These are phyloP conservation scores for Acanthaster planci DNA, from an alignment of 35 echinoderm and acorn worm genomes.

Conservation along the genomic window DNA sequence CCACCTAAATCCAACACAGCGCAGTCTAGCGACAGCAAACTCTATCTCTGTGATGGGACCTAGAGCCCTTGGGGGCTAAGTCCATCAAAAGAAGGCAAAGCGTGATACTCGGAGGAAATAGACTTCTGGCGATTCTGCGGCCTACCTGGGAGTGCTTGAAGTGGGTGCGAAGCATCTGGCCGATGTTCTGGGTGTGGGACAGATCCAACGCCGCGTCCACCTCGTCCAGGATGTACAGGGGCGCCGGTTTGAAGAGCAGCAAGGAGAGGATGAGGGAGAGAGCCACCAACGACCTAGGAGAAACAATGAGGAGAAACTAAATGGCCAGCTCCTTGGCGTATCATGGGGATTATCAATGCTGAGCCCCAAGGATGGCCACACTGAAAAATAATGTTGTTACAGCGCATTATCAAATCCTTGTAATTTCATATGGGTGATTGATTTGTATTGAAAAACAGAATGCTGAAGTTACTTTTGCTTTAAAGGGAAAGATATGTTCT, in stretches of 20 bases:
- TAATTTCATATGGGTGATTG: too few relatives aligned
- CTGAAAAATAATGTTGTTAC: not conserved
- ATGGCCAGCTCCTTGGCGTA: too few relatives aligned
- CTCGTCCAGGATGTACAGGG: slow-evolving; percentile 98
- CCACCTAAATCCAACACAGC: too few relatives aligned
- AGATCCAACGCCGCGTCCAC: slow-evolving; percentile 96
- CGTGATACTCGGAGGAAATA: too few relatives aligned
- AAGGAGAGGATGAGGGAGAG: slow-evolving; percentile 97
- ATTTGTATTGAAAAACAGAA: too few relatives aligned
- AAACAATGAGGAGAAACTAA: too few relatives aligned
- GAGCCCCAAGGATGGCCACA: not conserved
- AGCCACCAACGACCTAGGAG: slow-evolving; percentile 82
- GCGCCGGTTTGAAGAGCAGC: slow-evolving; percentile 96
- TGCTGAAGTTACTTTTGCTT: too few relatives aligned
- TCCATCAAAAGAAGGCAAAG: too few relatives aligned
- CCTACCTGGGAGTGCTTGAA: slow-evolving; percentile 96
- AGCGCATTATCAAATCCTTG: not conserved
- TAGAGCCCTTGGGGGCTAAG: too few relatives aligned
- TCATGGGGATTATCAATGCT: not conserved
- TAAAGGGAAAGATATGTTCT: too few relatives aligned
- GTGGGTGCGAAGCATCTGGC: slow-evolving; percentile 94
- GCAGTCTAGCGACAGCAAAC: too few relatives aligned
- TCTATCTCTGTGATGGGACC: too few relatives aligned
- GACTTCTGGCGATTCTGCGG: not conserved
- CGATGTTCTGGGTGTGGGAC: slow-evolving; percentile 98